phyloP scores from a whole-genome alignment of 2,113 vertebrate genomes.

The Daboia siamensis region DNA sequence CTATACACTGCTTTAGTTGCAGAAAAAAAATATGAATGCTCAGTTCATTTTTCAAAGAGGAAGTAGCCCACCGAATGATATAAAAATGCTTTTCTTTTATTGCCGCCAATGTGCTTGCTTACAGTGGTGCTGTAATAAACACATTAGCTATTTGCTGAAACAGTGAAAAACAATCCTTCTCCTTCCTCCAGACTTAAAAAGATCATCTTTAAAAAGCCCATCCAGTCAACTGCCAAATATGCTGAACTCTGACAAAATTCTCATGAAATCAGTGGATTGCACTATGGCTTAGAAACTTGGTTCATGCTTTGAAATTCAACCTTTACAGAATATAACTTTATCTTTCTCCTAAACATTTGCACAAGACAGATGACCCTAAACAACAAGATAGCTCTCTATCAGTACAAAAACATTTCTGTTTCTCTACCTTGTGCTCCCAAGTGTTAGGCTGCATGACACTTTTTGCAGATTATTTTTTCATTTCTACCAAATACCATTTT shows the following conservation, averaged over 20 bases:
- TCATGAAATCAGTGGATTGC: conserved; percentile 17
- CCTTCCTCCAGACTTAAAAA: neutral
- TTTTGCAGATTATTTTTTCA: neutral
- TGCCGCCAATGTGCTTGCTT: neutral
- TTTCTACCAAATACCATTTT: neutral
- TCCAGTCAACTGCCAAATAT: neutral
- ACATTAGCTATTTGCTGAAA: neutral
- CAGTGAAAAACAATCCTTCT: neutral
- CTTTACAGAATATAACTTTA: conserved; percentile 3
- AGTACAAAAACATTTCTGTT: conserved; percentile 4
- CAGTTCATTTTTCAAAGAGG: neutral
- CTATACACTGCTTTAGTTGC: neutral
- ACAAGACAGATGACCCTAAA: conserved; percentile 18
- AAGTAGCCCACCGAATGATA: neutral
- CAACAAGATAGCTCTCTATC: neutral
- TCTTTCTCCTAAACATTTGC: neutral
- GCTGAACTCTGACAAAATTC: conserved; percentile 11
- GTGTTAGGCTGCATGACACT: neutral
- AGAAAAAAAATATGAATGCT: neutral
- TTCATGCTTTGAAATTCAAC: conserved; percentile 13
- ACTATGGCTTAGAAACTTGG: neutral
- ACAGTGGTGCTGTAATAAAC: neutral
- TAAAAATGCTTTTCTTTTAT: neutral
- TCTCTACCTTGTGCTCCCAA: conserved; percentile 1
- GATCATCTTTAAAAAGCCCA: neutral